Base-by-base conservation (phyloP, 2,888 invertebrate genomes). In the Imbricaverruca yamaguchii region DNA sequence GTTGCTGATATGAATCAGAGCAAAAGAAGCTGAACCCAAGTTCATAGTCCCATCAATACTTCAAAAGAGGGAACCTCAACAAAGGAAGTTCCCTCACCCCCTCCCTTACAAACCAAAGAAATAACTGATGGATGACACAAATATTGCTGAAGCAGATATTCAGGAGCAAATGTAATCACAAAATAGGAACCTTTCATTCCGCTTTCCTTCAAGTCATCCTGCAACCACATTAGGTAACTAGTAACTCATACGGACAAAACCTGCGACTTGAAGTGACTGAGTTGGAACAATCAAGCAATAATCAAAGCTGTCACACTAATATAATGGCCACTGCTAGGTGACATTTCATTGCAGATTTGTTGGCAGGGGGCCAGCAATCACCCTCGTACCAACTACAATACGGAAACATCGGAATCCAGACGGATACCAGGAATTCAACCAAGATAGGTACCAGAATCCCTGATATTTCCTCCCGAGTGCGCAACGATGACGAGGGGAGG, bases 1-100 rank as follows among this genome's bases (percentile, higher is more conserved):
- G 25, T 67, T 67, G 25, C 25, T 67, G 67, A 67, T 67, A 11
- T 67, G 23, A 67, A 67, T 67, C 67, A 67, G 67, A 25, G 67
- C 67, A 67, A n/a, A 67, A 67, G 67, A 67, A n/a, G 67, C 11
- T 7, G 67, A 67, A 25, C 25, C 67, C 67, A 67, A 25, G 67
- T 67, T 67, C 67, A 67, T 67, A 67, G 67, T 67, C n/a, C 67
- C 67, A 67, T 67, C 25, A 67, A 67, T n/a, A 25, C 67, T 23
- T 67, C 67, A 67, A 67, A 25, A 67, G 25, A 67, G 67, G 67
- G 25, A 67, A 67, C 67, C 25, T 67, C 67, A 8, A 13, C 67
- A 13, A 13, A 67, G 67, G 67, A 67, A 67, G 67, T 25, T n/a
- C 13, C 67, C 67, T 67, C 25, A 25, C 25, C 25, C 67, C 13